Percentiles rank a stretch among this genome's conserved stretches.
Conservation (phyloP, 2,113 vertebrate species). For the Fulmarus glacialis region DNA sequence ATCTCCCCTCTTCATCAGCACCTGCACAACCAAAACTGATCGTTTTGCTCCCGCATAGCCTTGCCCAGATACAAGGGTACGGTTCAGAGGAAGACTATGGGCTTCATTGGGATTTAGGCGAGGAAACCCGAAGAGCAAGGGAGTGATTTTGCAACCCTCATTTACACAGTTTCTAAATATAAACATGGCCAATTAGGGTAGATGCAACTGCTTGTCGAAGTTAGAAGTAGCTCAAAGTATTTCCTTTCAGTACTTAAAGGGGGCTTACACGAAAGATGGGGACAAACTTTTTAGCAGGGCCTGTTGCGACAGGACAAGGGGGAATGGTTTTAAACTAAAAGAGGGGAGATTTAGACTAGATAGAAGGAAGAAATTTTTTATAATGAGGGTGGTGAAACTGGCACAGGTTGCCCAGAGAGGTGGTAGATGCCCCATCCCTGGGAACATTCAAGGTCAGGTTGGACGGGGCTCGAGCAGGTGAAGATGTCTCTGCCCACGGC, state of each 20-base stretch:
- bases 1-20: conserved; percentile 1
- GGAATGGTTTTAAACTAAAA: too few relatives aligned
- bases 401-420: too few relatives aligned
- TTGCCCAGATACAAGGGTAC: not conserved
- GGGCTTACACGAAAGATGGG: too few relatives aligned
- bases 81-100: not conserved
- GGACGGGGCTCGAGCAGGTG: too few relatives aligned
- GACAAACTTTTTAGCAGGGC: too few relatives aligned
- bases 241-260: not conserved
- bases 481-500: too few relatives aligned
- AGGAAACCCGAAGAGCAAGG: not conserved
- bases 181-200: not conserved
- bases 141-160: not conserved
- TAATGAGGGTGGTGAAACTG: too few relatives aligned
- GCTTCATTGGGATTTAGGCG: fast-evolving
- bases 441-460: too few relatives aligned
- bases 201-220: not conserved
- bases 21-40: not conserved
- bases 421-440: too few relatives aligned
- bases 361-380: too few relatives aligned
- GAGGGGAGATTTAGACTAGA: too few relatives aligned
- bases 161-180: not conserved
- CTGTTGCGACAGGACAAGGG: too few relatives aligned
- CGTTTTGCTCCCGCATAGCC: fast-evolving
- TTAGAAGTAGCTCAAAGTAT: not conserved